Conservation (phyloP, 2,888 invertebrate genomes). For the Mythimna loreyi region DNA sequence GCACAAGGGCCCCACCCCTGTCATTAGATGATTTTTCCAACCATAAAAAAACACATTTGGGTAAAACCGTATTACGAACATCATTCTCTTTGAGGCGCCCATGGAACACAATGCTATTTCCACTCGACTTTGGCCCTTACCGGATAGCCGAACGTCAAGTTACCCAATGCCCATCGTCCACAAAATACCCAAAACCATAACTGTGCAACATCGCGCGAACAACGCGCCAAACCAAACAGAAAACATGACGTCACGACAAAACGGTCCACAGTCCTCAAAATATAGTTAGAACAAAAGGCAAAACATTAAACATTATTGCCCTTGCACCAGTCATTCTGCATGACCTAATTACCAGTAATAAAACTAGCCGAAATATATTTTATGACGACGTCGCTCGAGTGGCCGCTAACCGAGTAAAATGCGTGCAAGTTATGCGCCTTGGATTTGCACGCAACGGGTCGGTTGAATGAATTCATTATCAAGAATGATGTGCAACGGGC, state of each 20-base stretch:
- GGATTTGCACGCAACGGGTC: slow-evolving; percentile 35
- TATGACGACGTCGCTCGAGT: slow-evolving; percentile 69
- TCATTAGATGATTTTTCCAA: too few relatives aligned
- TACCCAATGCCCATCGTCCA: too few relatives aligned
- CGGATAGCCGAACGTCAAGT: too few relatives aligned
- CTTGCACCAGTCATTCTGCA: slow-evolving; percentile 52
- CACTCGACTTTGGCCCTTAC: too few relatives aligned
- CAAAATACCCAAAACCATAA: background rate
- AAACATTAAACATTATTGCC: slow-evolving; percentile 49
- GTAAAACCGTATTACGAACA: too few relatives aligned
- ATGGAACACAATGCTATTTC: too few relatives aligned
- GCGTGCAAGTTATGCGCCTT: slow-evolving; percentile 27
- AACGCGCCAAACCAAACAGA: slow-evolving; percentile 9
- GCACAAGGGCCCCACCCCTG: too few relatives aligned
- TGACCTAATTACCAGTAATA: slow-evolving; percentile 68
- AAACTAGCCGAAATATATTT: slow-evolving; percentile 74
- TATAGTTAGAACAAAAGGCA: slow-evolving; percentile 31
- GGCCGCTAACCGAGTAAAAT: slow-evolving; percentile 52
- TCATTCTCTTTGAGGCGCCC: too few relatives aligned
- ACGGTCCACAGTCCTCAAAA: slow-evolving; percentile 17
- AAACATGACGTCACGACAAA: slow-evolving; percentile 27
- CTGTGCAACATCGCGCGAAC: slow-evolving; percentile 5
- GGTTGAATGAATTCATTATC: slow-evolving; percentile 40
- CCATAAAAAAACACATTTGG: too few relatives aligned
- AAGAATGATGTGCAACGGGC: slow-evolving; percentile 28